Evolutionary conservation across 2,888 invertebrate species (phyloP), one percentile per base, ranked within the genome.

Genomic region (Drosophila prolongata): DNA sequence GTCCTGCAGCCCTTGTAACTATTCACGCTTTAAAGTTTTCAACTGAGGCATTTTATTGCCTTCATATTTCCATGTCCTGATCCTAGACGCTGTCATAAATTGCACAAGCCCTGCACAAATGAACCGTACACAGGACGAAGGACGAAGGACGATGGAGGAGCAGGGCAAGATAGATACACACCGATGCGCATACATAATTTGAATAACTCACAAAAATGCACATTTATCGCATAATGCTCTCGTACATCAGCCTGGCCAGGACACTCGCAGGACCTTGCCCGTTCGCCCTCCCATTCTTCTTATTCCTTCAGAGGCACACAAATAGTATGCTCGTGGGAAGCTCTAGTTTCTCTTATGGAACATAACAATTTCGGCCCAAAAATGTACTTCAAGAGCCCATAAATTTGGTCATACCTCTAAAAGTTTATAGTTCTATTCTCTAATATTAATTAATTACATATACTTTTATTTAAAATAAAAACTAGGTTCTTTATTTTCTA

Each of bases 221-320:
- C 76, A 76, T 77, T 76, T 76, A 76, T 76, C 77, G 76, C 76
- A 76, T 76, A 76, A 76, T 72, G 67, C 73, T 68, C 72, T 72
- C 76, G 76, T 76, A 76, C 72, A 76, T 76, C 72, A 72, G 52
- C 50, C 53, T 13, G 59, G 43, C 42, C 49, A 62, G 59, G 42
- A 58, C 53, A 65, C 19, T 24, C 46, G 6, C 52, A 57, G 54
- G 52, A 72, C 40, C 34, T 11, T 10, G 40, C 40, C 40, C 2
- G 37, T 30, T 13, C 43, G 34, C 30, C 9, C 1, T 11, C 4
- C 24, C 27, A 30, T 16, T 30, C 30, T 30, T 13, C 43, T 34
- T 19, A 10, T n/a, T n/a, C 14, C 11, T n/a, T 11, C 38, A 11
- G 11, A 13, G 37, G 19, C 53, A 13, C 16, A 5, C 55, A 3